These are phyloP conservation scores for Chondrosia reniformis DNA, from an alignment of 37 sponge, comb jelly and placozoan genomes.

Conservation along the genomic window DNA sequence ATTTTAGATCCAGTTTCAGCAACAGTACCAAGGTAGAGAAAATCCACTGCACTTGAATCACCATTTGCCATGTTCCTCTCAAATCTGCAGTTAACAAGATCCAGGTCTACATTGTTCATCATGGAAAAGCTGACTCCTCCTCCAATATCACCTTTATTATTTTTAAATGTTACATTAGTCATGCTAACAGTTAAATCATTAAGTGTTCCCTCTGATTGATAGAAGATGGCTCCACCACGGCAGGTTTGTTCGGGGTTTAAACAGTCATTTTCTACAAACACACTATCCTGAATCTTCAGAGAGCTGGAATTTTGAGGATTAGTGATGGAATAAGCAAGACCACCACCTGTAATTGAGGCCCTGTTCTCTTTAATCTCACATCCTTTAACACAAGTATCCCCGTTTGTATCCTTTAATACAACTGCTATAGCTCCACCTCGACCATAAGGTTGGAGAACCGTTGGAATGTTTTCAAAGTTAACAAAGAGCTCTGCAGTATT, in stretches of 20 bases:
- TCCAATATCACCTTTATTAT: not conserved
- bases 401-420: not conserved
- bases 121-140: not conserved
- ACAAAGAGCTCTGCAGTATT: constrained; percentile 1
- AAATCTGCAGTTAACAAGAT: not conserved
- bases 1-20: not conserved
- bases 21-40: not conserved
- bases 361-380: not conserved
- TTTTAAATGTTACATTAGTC: not conserved
- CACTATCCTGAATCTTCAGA: not conserved
- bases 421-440: constrained; percentile 2
- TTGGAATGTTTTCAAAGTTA: not conserved
- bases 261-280: constrained; percentile 2
- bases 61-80: not conserved
- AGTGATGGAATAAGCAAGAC: not conserved
- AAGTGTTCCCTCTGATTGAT: not conserved
- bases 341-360: not conserved
- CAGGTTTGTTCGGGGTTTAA: not conserved
- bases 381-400: not conserved
- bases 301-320: not conserved
- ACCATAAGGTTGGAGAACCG: not conserved
- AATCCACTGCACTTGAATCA: not conserved
- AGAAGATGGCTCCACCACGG: not conserved
- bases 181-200: too few species aligned
- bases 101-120: too few species aligned